Evolutionary conservation across 2,113 vertebrate species (phyloP).

Genomic region (Entelurus aequoreus): DNA sequence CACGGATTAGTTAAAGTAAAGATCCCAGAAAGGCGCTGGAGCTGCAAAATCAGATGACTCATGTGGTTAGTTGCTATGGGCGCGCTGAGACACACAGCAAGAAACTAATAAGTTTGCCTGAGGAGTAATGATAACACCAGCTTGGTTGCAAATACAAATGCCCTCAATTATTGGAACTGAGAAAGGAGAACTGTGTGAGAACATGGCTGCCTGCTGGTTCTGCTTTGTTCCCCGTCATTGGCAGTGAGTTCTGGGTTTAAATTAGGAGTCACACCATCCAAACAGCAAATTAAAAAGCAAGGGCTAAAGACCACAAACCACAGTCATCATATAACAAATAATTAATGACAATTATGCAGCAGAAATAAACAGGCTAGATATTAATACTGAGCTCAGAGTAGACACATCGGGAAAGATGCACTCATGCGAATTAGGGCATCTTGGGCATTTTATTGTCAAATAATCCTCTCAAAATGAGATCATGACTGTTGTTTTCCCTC

Average conservation of each 20-base stretch:
- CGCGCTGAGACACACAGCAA: slow-evolving; percentile 4
- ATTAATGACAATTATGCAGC: slow-evolving; percentile 44
- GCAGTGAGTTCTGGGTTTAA: slow-evolving; percentile 28
- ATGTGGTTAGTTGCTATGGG: slow-evolving; percentile 7
- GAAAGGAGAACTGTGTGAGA: slow-evolving; percentile 11
- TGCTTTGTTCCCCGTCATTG: slow-evolving; percentile 11
- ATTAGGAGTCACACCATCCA: slow-evolving; percentile 34
- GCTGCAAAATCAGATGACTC: slow-evolving; percentile 36
- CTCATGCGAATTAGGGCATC: not conserved
- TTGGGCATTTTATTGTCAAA: slow-evolving; percentile 10
- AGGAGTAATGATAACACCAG: slow-evolving; percentile 20
- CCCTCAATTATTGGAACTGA: not conserved
- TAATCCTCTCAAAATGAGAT: slow-evolving; percentile 8
- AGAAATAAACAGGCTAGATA: slow-evolving; percentile 21
- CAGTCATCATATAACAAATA: slow-evolving; percentile 24
- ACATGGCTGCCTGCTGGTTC: slow-evolving; percentile 31
- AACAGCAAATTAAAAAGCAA: slow-evolving; percentile 7
- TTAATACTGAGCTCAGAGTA: slow-evolving; percentile 19
- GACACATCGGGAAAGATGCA: not conserved
- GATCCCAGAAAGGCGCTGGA: slow-evolving; percentile 29
- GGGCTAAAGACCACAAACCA: slow-evolving; percentile 8
- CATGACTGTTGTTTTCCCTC: not conserved
- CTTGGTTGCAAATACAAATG: slow-evolving; percentile 6
- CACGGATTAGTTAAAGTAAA: slow-evolving; percentile 36
- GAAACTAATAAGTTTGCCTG: slow-evolving; percentile 14